Percentiles rank a stretch among this genome's conserved stretches.
phyloP scores from a whole-genome alignment of 2,888 invertebrate species.

The Poecilobothrus nobilitatus region DNA sequence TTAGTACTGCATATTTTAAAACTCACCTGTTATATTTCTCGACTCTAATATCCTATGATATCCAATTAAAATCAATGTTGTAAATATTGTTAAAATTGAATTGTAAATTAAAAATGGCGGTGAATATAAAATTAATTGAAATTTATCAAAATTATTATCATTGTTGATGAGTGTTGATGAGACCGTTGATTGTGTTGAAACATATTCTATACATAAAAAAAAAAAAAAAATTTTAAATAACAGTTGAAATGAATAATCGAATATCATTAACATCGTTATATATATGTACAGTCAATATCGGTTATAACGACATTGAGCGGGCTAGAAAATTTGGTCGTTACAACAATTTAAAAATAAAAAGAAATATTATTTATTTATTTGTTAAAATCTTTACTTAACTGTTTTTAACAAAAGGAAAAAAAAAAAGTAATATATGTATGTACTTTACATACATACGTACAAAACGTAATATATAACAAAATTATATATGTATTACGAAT shows the following conservation, averaged over 20 bases:
- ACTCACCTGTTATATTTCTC: conserved; percentile 37
- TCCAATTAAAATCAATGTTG: conserved; percentile 37
- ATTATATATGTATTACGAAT: too few relatives aligned
- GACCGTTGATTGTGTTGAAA: conserved; percentile 16
- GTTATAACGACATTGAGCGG: too few relatives aligned
- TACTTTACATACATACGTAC: too few relatives aligned
- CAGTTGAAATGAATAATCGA: too few relatives aligned
- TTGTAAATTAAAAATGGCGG: conserved; percentile 33
- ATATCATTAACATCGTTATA: neutral
- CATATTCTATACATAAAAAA: conserved; percentile 19
- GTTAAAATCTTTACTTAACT: too few relatives aligned
- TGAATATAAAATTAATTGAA: conserved; percentile 22
- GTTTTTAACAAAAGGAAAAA: too few relatives aligned
- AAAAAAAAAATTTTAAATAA: too few relatives aligned
- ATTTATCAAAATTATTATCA: conserved; percentile 8
- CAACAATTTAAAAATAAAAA: too few relatives aligned
- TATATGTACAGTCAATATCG: neutral
- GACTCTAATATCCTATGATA: conserved; percentile 39
- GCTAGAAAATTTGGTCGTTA: too few relatives aligned
- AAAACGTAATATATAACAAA: too few relatives aligned
- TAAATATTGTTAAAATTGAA: conserved; percentile 32
- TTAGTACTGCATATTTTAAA: neutral
- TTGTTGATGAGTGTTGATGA: conserved; percentile 15
- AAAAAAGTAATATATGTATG: too few relatives aligned
- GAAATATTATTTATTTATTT: too few relatives aligned